Conservation (phyloP, 2,113 vertebrate species). For the Antechinus flavipes region DNA sequence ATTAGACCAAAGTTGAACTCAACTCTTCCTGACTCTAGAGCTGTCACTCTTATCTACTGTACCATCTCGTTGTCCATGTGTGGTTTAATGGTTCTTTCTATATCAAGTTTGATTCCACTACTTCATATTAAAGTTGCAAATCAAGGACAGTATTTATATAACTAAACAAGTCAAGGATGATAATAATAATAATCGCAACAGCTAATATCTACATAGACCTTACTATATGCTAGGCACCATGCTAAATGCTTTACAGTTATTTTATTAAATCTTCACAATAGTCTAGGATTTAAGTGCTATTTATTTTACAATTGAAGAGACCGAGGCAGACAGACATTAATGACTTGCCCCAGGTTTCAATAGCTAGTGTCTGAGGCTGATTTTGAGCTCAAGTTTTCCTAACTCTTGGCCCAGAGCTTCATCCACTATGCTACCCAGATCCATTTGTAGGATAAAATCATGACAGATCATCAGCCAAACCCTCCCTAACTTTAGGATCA, state of each 20-base stretch:
- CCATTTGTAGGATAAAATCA: not conserved
- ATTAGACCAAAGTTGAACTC: too few species aligned
- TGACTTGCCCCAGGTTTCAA: not conserved
- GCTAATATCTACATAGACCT: not conserved
- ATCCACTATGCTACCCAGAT: not conserved
- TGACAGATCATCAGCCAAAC: not conserved
- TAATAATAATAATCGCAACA: not conserved
- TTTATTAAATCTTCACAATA: not conserved
- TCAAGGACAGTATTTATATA: not conserved
- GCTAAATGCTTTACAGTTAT: not conserved
- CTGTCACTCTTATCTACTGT: too few species aligned
- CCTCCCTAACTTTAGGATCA: not conserved
- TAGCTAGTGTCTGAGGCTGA: not conserved
- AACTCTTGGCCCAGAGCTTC: not conserved
- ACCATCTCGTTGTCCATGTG: too few species aligned
- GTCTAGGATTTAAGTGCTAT: not conserved
- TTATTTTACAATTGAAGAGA: not conserved
- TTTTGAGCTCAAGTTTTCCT: not conserved
- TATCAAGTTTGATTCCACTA: not conserved
- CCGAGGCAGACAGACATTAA: too few species aligned
- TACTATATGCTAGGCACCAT: not conserved
- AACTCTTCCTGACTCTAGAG: too few species aligned
- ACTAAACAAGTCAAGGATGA: not conserved
- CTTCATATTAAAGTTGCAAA: not conserved
- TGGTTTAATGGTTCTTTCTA: not conserved